Evolutionary conservation across 1,140 invertebrate genomes (phyloP), one percentile per base, ranked within the genome.

Genomic region (Eupristina koningsbergeri): DNA sequence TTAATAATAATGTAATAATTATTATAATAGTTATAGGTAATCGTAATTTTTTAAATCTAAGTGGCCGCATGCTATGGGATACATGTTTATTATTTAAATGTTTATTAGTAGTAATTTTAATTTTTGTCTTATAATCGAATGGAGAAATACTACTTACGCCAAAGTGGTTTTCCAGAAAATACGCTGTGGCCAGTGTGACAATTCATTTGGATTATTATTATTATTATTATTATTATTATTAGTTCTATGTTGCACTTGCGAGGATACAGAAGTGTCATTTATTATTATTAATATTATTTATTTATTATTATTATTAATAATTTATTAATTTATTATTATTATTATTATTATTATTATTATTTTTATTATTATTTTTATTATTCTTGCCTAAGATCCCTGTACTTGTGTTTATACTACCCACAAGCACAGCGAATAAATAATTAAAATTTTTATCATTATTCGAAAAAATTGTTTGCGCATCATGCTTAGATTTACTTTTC

Each of bases 1-100:
- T 87, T 85, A 89, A 88, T 89, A 87, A 86, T 89, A 89, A 89
- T 87, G 39, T 77, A 89, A 86, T 88, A 86, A 87, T 87, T 86
- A 87, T 88, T 76, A 84, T 87, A 86, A 85, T 86, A 81, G 76
- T 88, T 77, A 53, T 80, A 77, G 77, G 71, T 81, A 81, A 77
- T 85, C 17, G 79, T 75, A 81, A 71, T 81, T 81, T 77, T 19
- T 45, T 61, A 67, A 82, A 71, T 85, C 86, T 89, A 88, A 86
- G 85, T 87, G 86, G 82, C 80, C 85, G 85, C 86, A 89, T 89
- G 89, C 88, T 87, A 74, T 89, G 84, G 84, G 15, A 77, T 85
- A 84, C 69, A 85, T 45, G 61, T 77, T 81, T 84, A 47, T 81
- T 81, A 77, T 15, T 77, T 77, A 74, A 83, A 58, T 53, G 64